phyloP scores from a whole-genome alignment of 2,888 invertebrate species.

The Xanthorhoe designata region DNA sequence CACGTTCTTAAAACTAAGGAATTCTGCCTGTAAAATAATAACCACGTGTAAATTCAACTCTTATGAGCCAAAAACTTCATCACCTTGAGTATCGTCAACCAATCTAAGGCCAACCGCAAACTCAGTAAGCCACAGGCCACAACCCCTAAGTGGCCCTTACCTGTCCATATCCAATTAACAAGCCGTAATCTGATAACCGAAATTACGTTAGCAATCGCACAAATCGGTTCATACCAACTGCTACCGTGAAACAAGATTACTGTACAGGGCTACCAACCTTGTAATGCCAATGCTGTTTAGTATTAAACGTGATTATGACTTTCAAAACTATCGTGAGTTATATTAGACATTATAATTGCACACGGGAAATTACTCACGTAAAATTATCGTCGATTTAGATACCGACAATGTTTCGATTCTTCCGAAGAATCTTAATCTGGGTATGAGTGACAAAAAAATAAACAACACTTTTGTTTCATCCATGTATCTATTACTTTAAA shows the following conservation, averaged over 20 bases:
- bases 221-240: slow-evolving; percentile 42
- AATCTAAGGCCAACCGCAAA: background rate
- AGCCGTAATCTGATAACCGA: slow-evolving; percentile 40
- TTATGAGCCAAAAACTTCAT: background rate
- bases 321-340: too few species aligned
- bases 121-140: slow-evolving; percentile 5
- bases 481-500: too few species aligned
- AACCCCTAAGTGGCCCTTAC: slow-evolving; percentile 26
- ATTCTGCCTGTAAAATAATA: too few species aligned
- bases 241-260: slow-evolving; percentile 48
- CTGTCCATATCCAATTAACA: slow-evolving; percentile 32
- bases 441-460: too few species aligned
- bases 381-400: too few species aligned
- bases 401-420: too few species aligned
- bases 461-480: too few species aligned
- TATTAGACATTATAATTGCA: too few species aligned
- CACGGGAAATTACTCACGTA: too few species aligned
- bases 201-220: slow-evolving; percentile 41
- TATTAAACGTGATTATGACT: background rate
- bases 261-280: slow-evolving; percentile 11
- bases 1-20: too few species aligned
- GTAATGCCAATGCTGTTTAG: background rate
- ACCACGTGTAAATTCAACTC: background rate
- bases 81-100: too few species aligned
- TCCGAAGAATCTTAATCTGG: too few species aligned